These are phyloP conservation scores for Polyergus mexicanus DNA, from an alignment of 1,140 invertebrate species.

Conservation along the genomic window DNA sequence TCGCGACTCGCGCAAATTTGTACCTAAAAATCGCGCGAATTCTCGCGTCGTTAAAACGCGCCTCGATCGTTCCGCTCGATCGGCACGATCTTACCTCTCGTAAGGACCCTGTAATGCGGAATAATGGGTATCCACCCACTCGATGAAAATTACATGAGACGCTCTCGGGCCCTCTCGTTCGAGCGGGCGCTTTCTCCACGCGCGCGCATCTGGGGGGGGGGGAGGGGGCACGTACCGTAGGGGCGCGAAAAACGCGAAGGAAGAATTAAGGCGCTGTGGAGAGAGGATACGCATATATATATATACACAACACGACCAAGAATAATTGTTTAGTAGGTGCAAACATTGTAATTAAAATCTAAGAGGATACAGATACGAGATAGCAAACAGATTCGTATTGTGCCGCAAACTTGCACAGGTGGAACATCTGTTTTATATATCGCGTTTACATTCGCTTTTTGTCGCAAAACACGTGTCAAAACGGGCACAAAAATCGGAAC, in stretches of 20 bases:
- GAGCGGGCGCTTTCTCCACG: slow-evolving; percentile 1
- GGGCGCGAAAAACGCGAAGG: slow-evolving; percentile 35
- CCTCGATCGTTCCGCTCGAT: slow-evolving; percentile 63
- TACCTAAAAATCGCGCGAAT: slow-evolving; percentile 54
- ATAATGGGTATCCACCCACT: slow-evolving; percentile 79
- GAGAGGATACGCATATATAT: background rate
- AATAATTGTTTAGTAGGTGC: slow-evolving; percentile 72
- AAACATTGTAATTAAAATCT: slow-evolving; percentile 70
- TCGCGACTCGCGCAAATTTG: slow-evolving; percentile 38
- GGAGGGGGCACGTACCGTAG: slow-evolving; percentile 56
- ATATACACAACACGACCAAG: background rate
- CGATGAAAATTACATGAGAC: slow-evolving; percentile 76
- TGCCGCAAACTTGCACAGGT: background rate
- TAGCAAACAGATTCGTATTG: slow-evolving; percentile 22
- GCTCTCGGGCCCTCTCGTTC: slow-evolving; percentile 38
- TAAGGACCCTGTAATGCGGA: slow-evolving; percentile 76
- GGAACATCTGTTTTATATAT: background rate
- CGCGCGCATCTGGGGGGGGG: slow-evolving; percentile 10
- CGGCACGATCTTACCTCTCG: slow-evolving; percentile 63
- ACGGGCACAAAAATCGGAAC: background rate
- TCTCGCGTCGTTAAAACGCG: slow-evolving; percentile 64
- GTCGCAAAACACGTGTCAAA: background rate
- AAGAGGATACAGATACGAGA: slow-evolving; percentile 54
- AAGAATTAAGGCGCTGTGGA: slow-evolving; percentile 4
- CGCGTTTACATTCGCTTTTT: background rate